Percentiles rank a stretch among this genome's conserved stretches.
These are phyloP conservation scores for Mormyrus proboscirostris DNA, from an alignment of 2,797 vertebrate genomes.

Conservation along the genomic window DNA sequence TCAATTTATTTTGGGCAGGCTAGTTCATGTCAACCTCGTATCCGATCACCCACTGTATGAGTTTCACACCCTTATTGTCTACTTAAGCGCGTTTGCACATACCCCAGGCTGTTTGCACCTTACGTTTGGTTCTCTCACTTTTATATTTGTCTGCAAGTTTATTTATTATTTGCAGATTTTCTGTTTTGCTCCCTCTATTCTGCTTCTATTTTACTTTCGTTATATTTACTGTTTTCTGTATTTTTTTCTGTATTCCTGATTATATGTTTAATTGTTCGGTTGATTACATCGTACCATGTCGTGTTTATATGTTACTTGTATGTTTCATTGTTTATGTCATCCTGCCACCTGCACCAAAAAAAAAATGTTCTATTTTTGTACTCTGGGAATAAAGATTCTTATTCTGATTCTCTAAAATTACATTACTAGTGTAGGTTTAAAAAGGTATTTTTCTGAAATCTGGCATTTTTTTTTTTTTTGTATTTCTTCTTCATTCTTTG, in stretches of 20 bases:
- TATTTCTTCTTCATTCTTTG: not conserved
- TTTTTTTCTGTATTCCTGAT: not conserved
- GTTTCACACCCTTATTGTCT: not conserved
- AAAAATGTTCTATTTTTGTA: not conserved
- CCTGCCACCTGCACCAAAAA: not conserved
- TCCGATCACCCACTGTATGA: not conserved
- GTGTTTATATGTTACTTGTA: not conserved
- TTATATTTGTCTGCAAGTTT: not conserved
- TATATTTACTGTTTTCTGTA: not conserved
- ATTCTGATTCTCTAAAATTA: not conserved
- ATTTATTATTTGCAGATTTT: not conserved
- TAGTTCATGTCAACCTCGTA: not conserved
- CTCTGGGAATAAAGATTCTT: not conserved
- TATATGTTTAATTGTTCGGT: not conserved
- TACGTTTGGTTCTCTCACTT: not conserved
- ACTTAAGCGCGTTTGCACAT: not conserved
- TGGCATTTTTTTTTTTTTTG: not conserved
- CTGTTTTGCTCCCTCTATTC: not conserved
- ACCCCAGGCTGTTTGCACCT: not conserved
- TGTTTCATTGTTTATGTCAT: not conserved
- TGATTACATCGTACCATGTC: not conserved
- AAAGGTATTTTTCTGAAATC: not conserved
- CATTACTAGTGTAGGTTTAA: not conserved
- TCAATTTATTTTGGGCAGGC: not conserved
- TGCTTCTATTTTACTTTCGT: not conserved